Base-by-base conservation (phyloP, 1,140 invertebrate genomes). In the Drosophila nigromelanica region DNA sequence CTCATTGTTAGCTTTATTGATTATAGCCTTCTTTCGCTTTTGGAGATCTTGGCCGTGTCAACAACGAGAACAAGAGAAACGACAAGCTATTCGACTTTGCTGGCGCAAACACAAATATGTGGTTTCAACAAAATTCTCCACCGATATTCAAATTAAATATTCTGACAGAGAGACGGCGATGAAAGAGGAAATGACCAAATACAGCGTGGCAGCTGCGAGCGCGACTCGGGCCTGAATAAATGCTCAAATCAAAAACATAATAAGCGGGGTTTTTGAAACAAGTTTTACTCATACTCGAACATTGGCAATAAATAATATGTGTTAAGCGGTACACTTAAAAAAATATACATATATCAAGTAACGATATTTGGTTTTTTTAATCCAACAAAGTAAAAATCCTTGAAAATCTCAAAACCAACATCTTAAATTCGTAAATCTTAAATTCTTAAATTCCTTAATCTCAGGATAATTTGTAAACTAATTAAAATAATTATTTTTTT, bases 171-270 rank as follows among this genome's bases (percentile, higher is more conserved):
- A 35, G 43, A 30, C 56, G 37, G 35, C 40, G 52, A 42, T 66
- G 48, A 75, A 87, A 87, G 82, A 78, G 78, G 78, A 86, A 86
- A 86, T 86, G 82, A 81, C 82, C 82, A 86, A 87, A 86, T 85
- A 80, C 67, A 71, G 64, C 62, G 56, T 33, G 62, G 77, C 72
- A 52, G 69, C 37, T 54, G 52, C 42, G 40, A 14, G 35, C 59
- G 47, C 54, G 37, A 39, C 33, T 24, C 8, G 48, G 14, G 39
- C 47, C 11, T 10, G 45, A 40, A 33, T 45, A 54, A 62, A 27
- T 50, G 27, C 12, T 55, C n/a, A 39, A 48, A 30, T 27, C 40
- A 62, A 61, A 60, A 37, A 62, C 59, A 66, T 55, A 37, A 48
- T 72, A 63, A 58, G 40, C 55, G 40, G n/a, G 11, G 33, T 7